Evolutionary conservation across 35 echinoderm and acorn worm species (phyloP), one percentile per base, ranked within the genome.

Genomic region (Apostichopus parvimensis): DNA sequence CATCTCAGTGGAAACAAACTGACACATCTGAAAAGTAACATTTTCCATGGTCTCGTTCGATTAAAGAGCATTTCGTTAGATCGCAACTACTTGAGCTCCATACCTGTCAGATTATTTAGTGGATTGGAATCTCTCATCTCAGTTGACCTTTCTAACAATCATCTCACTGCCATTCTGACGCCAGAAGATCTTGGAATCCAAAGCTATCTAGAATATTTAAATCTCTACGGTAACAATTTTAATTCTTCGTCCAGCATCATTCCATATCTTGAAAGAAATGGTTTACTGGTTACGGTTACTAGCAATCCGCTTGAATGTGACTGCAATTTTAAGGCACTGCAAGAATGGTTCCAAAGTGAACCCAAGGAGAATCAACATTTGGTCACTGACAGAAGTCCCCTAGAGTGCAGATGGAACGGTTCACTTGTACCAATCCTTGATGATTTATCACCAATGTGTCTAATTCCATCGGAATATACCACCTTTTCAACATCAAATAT

Each of bases 1-100:
- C 54, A 82, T 54, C 79, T 82, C 14, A 82, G 79, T 82, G 79
- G 17, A 5, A 82, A 82, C 28, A 82, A 82, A 82, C 14, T 82
- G 45, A 54, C 1, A 3, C 45, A 82, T 54, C n/a, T 82, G 2
- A 54, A 9, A 52, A 8, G 7, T 18, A 82, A 82, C 17, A 45
- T 54, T 8, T 82, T 82, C 9, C 9, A 57, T 15, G 79, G 79
- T 9, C 15, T 82, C 6, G 53, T 54, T 17, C 26, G 17, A 12
- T 9, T 82, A 54, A 22, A 54, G 18, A 55, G 28, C 18, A 53
- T 82, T 82, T 6, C 26, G 6, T 15, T 82, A 9, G 79, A 82
- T 54, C 28, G 52, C 15, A 82, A 82, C 52, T 6, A 54, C 6
- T 82, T 82, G 79, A 52, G 24, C 18, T 82, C 28, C 14, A 11